A percentile compares a stretch with the other conserved stretches of the same genome.
Evolutionary conservation across 2,888 invertebrate genomes (phyloP).

Genomic region (Ophioninae sp.): DNA sequence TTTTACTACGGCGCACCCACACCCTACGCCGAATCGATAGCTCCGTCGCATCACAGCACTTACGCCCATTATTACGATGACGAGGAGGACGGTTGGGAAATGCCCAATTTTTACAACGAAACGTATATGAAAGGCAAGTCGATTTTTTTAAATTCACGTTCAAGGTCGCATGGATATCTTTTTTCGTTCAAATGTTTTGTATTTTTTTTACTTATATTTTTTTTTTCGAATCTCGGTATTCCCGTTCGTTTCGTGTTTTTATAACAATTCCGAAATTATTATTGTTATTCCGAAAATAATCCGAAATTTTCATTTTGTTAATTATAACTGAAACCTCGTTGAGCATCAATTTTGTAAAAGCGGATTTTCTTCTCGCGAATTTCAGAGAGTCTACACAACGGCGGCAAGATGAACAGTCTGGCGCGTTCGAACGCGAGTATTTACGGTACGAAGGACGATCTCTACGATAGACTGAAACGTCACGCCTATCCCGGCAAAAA

Average conservation of each 20-base stretch:
- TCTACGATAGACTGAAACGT: slow-evolving; percentile 96
- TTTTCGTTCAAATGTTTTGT: no score
- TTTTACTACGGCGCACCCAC: slow-evolving; percentile 98
- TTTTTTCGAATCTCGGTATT: neutral
- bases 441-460: slow-evolving; percentile 97
- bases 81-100: slow-evolving; percentile 98
- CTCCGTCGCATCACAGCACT: slow-evolving; percentile 96
- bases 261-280: no score
- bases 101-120: slow-evolving; percentile 98
- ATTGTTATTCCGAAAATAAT: no score
- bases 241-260: no score
- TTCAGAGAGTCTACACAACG: slow-evolving; percentile 89
- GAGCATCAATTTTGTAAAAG: neutral
- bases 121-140: slow-evolving; percentile 95
- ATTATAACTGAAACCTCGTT: no score
- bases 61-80: slow-evolving; percentile 98
- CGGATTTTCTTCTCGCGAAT: slow-evolving; percentile 52
- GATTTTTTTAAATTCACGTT: slow-evolving; percentile 12
- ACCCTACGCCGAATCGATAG: slow-evolving; percentile 97
- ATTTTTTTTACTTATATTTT: slow-evolving; percentile 9
- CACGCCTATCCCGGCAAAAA: slow-evolving; percentile 97
- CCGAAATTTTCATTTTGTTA: no score
- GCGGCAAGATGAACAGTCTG: slow-evolving; percentile 95
- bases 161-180: no score
- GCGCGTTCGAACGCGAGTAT: slow-evolving; percentile 96